phyloP scores from a whole-genome alignment of 2,113 vertebrate genomes.

The Tauraco erythrolophus region DNA sequence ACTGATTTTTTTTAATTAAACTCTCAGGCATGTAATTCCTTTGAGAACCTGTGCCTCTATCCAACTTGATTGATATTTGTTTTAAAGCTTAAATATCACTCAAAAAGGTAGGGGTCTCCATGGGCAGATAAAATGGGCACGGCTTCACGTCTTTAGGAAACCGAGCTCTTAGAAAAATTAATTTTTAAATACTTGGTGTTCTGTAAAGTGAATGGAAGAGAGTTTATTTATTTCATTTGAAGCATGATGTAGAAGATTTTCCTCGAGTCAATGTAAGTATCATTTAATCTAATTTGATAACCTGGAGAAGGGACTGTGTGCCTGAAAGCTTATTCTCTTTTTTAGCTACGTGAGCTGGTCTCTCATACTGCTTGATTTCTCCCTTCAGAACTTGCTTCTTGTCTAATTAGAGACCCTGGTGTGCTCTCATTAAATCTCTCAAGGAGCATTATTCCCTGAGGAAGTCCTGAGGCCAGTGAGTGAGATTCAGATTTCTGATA shows the following conservation, averaged over 20 bases:
- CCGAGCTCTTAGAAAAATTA: background rate
- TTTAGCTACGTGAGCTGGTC: background rate
- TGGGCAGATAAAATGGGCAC: background rate
- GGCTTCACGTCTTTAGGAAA: background rate
- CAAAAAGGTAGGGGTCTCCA: background rate
- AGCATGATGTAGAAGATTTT: background rate
- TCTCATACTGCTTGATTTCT: background rate
- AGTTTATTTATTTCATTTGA: conserved; percentile 43
- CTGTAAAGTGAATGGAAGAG: background rate
- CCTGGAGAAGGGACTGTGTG: background rate
- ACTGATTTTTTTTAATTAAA: conserved; percentile 17
- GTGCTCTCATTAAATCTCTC: background rate
- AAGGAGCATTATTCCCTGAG: background rate
- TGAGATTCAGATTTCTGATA: background rate
- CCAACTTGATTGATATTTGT: background rate
- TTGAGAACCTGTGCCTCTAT: background rate
- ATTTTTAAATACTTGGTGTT: background rate
- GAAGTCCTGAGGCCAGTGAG: background rate
- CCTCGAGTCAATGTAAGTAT: background rate
- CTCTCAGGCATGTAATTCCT: background rate
- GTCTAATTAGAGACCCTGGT: conserved; percentile 20
- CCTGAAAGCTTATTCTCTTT: background rate
- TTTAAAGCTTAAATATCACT: background rate
- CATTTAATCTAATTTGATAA: conserved; percentile 21
- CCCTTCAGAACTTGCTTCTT: background rate